phyloP scores from a whole-genome alignment of 1,140 invertebrate species.

The Diuraphis noxia region DNA sequence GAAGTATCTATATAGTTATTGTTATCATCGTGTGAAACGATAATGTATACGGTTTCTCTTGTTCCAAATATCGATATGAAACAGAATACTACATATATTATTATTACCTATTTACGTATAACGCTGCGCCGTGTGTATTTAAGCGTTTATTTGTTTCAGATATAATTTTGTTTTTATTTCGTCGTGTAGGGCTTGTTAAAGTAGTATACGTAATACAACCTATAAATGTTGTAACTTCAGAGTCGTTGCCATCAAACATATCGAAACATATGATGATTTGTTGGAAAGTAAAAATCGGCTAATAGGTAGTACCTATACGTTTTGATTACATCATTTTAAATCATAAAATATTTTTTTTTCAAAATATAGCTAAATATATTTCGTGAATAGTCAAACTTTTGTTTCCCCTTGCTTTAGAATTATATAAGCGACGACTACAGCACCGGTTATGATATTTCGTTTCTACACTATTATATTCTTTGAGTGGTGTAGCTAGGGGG shows the following conservation, averaged over 20 bases:
- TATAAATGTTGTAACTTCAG: too few species aligned
- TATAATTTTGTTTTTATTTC: neutral
- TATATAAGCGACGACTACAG: neutral
- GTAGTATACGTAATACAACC: too few species aligned
- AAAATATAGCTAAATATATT: too few species aligned
- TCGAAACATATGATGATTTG: neutral
- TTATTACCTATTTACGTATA: too few species aligned
- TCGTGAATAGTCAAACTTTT: too few species aligned
- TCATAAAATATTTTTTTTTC: neutral
- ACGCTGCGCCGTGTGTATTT: neutral
- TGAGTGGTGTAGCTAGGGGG: too few species aligned
- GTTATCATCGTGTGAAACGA: neutral
- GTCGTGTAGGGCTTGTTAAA: too few species aligned
- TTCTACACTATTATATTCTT: too few species aligned
- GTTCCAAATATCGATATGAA: neutral
- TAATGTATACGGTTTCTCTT: slow-evolving; percentile 11
- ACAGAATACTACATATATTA: neutral
- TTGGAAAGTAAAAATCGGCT: neutral
- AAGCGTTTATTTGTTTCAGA: neutral
- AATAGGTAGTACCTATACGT: neutral
- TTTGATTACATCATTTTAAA: neutral
- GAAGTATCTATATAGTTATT: neutral
- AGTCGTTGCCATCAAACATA: neutral
- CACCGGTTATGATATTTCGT: neutral
- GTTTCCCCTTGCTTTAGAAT: neutral